Evolutionary conservation across 1,140 invertebrate species (phyloP).

Genomic region (Lerema accius): DNA sequence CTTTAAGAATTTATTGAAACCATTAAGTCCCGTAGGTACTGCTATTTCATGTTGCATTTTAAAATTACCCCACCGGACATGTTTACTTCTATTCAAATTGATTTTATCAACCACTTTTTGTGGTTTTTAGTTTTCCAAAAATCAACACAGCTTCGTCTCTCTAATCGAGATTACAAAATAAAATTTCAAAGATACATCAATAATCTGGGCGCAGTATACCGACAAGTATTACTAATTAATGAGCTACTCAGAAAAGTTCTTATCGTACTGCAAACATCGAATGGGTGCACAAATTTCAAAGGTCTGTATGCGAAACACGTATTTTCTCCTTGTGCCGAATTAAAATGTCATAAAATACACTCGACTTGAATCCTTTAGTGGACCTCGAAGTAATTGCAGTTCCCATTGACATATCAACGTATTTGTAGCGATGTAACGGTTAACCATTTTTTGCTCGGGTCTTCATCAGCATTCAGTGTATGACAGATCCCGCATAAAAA

Average conservation of each 20-base stretch:
- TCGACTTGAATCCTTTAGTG: constrained; percentile 53
- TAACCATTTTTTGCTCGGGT: constrained; percentile 47
- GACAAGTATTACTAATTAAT: constrained; percentile 13
- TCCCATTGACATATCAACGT: constrained; percentile 53
- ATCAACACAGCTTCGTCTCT: neutral
- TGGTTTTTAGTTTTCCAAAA: too few species aligned
- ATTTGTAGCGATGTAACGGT: constrained; percentile 53
- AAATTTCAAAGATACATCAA: neutral
- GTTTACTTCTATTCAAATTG: neutral
- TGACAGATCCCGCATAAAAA: constrained; percentile 17
- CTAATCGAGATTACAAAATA: too few species aligned
- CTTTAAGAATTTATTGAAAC: constrained; percentile 61
- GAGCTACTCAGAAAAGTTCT: constrained; percentile 4
- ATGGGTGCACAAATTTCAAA: constrained; percentile 7
- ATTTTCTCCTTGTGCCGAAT: constrained; percentile 55
- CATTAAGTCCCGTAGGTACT: constrained; percentile 47
- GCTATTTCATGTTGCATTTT: neutral
- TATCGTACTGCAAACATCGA: constrained; percentile 22
- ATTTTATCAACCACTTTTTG: neutral
- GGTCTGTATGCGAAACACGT: constrained; percentile 40
- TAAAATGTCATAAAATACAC: constrained; percentile 63
- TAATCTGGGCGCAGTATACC: neutral
- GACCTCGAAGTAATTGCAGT: constrained; percentile 42
- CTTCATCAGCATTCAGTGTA: constrained; percentile 41
- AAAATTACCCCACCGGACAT: neutral